phyloP scores from a whole-genome alignment of 2,113 vertebrate genomes.

The Sitta europaea region DNA sequence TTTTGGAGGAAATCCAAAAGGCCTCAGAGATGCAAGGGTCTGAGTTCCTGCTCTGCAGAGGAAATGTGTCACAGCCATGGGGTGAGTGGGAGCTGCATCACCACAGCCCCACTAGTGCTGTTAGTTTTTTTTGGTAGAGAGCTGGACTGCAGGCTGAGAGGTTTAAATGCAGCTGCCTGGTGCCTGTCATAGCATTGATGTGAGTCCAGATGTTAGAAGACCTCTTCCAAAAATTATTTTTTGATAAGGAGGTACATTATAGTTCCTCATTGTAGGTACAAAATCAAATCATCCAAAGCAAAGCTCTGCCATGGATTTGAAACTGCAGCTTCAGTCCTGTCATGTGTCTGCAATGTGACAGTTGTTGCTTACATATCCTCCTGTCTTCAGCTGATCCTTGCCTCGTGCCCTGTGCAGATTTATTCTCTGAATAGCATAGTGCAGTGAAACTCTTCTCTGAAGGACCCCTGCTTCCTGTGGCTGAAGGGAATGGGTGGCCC shows the following conservation, averaged over 20 bases:
- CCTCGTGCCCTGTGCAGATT: background rate
- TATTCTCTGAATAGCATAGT: background rate
- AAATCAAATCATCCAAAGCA: background rate
- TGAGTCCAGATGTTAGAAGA: background rate
- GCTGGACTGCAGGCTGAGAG: background rate
- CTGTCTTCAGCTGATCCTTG: background rate
- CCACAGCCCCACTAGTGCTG: background rate
- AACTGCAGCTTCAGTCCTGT: background rate
- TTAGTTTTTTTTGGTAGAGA: background rate
- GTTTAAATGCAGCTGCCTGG: background rate
- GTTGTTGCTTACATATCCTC: background rate
- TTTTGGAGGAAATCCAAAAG: too few species aligned
- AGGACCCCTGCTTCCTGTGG: background rate
- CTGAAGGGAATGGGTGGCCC: background rate
- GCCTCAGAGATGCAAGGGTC: background rate
- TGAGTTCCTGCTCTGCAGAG: background rate
- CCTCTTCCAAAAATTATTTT: background rate
- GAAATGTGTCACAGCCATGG: background rate
- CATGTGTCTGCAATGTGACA: background rate
- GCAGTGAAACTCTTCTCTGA: background rate
- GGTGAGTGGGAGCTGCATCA: fast-evolving
- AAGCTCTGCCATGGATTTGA: background rate
- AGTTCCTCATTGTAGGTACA: background rate
- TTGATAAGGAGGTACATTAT: background rate
- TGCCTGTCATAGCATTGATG: background rate